These are phyloP conservation scores for Julus scandinavius DNA, from an alignment of 2,888 invertebrate genomes.

Conservation along the genomic window DNA sequence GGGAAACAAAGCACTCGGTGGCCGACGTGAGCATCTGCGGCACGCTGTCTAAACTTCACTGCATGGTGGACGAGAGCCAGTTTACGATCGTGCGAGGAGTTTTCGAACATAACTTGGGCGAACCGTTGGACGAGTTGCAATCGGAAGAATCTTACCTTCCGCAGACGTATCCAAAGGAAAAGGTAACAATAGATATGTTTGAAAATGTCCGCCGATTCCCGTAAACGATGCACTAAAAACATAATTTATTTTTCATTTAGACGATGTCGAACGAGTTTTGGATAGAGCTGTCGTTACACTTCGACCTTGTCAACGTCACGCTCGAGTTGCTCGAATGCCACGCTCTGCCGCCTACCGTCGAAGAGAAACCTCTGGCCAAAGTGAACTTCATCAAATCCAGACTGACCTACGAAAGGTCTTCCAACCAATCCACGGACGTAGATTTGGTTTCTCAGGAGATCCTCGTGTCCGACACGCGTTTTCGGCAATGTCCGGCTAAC, in stretches of 20 bases:
- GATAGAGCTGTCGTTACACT: constrained; percentile 80
- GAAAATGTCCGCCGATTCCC: too few species aligned
- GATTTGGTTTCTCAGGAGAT: constrained; percentile 94
- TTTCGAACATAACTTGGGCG: constrained; percentile 89
- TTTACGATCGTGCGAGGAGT: constrained; percentile 89
- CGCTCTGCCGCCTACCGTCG: not conserved
- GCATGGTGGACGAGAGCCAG: constrained; percentile 82
- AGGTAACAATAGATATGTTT: too few species aligned
- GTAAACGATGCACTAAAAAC: too few species aligned
- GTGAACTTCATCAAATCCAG: constrained; percentile 92
- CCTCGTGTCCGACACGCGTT: constrained; percentile 80
- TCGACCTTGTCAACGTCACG: constrained; percentile 88
- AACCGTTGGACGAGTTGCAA: constrained; percentile 75
- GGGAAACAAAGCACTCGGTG: constrained; percentile 70
- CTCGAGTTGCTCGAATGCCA: constrained; percentile 71
- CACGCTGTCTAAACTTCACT: constrained; percentile 84
- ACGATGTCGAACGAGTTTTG: constrained; percentile 66
- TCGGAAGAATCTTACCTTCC: not conserved
- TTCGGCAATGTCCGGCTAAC: constrained; percentile 73
- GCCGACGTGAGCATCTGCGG: constrained; percentile 89
- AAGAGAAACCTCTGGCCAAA: constrained; percentile 73
- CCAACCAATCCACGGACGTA: constrained; percentile 89
- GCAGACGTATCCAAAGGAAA: not conserved
- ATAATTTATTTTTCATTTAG: constrained; percentile 53
- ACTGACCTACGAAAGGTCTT: constrained; percentile 84